Evolutionary conservation across 1,140 invertebrate genomes (phyloP), one percentile per base, ranked within the genome.

Genomic region (Philaenus spumarius): DNA sequence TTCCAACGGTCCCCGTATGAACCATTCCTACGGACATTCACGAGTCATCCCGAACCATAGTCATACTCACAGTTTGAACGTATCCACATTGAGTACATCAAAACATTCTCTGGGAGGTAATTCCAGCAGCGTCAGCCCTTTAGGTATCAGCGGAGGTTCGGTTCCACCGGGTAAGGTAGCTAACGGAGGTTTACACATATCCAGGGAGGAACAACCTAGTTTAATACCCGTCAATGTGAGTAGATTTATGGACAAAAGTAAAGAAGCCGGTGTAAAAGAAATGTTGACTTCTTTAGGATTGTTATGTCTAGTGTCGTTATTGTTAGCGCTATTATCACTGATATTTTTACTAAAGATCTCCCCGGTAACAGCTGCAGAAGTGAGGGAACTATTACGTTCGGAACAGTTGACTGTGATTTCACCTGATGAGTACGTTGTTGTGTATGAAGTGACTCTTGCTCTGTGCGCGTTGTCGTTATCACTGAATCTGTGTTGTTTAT

Each of bases 401-500:
- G 73, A 72, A 50, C 64, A 73, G 63, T 68, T 80, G 64, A 79
- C 80, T 40, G 75, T 82, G 62, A 80, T 77, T 60, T 79, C 81
- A 54, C 73, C 75, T 15, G 88, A 90, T 67, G 89, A 93, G 68
- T 91, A 91, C 66, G 83, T 87, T 20, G 83, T 90, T 59, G 88
- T 95, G 24, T 91, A 93, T 70, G 91, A 95, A 78, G 90, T 95
- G 60, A 92, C 90, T 2, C 76, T 94, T 62, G 90, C 90, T 5
- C 76, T 95, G 59, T 90, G 89, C 69, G 90, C 91, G 11, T 78
- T 95, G 55, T 92, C 91, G 20, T 75, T 95, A 20, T 90, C 89
- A 0, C 74, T 95, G 24, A 91, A 95, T 73, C 78, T 95, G 15
- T 93, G 90, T 75, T 95, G 91, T 71, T 78, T 95, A 37, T 81